These are phyloP conservation scores for Omphaloscelis lunosa DNA, from an alignment of 2,888 invertebrate species.

Conservation along the genomic window DNA sequence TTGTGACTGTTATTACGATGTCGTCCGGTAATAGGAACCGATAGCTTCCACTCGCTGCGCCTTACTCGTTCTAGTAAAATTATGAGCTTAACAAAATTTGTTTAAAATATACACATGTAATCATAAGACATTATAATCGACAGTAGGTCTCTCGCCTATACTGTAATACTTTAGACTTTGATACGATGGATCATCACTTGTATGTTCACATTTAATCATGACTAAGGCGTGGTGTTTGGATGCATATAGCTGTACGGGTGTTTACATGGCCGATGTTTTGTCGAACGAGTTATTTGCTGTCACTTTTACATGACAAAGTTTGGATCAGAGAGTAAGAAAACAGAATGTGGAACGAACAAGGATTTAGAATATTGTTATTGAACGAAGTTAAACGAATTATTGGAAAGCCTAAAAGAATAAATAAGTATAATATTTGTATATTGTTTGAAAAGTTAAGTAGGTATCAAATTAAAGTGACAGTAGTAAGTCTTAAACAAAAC, in stretches of 20 bases:
- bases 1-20: constrained; percentile 64
- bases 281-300: constrained; percentile 29
- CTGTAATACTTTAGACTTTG: constrained; percentile 66
- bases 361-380: not conserved
- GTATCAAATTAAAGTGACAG: constrained; percentile 41
- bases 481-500: constrained; percentile 24
- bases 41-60: constrained; percentile 65
- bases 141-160: constrained; percentile 63
- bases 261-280: constrained; percentile 50
- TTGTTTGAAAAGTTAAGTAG: not conserved
- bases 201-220: constrained; percentile 61
- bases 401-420: constrained; percentile 39
- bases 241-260: constrained; percentile 65
- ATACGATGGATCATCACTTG: constrained; percentile 62
- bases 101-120: constrained; percentile 66
- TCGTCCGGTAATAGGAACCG: constrained; percentile 68
- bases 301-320: constrained; percentile 28
- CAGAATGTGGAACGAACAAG: not conserved
- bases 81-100: constrained; percentile 67
- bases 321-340: not conserved
- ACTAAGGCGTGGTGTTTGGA: constrained; percentile 67
- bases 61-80: constrained; percentile 64
- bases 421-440: not conserved
- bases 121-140: constrained; percentile 66
- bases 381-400: constrained; percentile 32